Percentiles rank a stretch among this genome's conserved stretches.
These are phyloP conservation scores for Idaea straminata DNA, from an alignment of 2,888 invertebrate species.

Conservation along the genomic window DNA sequence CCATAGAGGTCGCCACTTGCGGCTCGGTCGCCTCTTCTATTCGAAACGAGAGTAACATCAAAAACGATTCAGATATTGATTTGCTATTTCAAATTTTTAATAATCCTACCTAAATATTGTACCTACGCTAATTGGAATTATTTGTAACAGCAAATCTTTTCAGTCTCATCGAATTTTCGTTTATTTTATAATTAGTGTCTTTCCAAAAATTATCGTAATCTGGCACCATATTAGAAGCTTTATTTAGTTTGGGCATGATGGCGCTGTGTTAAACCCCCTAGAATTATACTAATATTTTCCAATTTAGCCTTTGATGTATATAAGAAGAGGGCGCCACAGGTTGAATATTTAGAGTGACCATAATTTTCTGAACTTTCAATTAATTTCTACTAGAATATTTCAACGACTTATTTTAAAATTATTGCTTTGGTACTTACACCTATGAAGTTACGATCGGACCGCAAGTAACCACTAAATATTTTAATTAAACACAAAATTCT, in stretches of 20 bases:
- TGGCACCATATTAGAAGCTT: too few species aligned
- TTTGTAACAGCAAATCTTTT: constrained; percentile 24
- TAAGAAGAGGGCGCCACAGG: constrained; percentile 3
- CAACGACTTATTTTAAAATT: too few species aligned
- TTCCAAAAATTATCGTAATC: too few species aligned
- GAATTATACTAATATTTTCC: constrained; percentile 8
- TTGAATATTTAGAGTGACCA: too few species aligned
- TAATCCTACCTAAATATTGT: constrained; percentile 19
- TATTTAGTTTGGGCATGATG: background rate
- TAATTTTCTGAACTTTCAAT: too few species aligned
- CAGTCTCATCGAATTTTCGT: constrained; percentile 23
- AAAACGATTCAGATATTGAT: constrained; percentile 12
- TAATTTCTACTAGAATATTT: too few species aligned
- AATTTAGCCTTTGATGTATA: too few species aligned
- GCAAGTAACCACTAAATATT: constrained; percentile 23
- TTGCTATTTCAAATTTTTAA: constrained; percentile 24
- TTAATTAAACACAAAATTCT: constrained; percentile 20
- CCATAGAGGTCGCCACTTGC: constrained; percentile 30
- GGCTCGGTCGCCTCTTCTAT: background rate
- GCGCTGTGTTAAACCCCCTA: constrained; percentile 10
- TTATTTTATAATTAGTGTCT: constrained; percentile 1
- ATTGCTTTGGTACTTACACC: too few species aligned
- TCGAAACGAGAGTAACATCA: too few species aligned
- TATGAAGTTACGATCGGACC: constrained; percentile 14
- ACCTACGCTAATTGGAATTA: constrained; percentile 19